These are phyloP conservation scores for Cosmopolites sordidus DNA, from an alignment of 2,888 invertebrate genomes.

Conservation along the genomic window DNA sequence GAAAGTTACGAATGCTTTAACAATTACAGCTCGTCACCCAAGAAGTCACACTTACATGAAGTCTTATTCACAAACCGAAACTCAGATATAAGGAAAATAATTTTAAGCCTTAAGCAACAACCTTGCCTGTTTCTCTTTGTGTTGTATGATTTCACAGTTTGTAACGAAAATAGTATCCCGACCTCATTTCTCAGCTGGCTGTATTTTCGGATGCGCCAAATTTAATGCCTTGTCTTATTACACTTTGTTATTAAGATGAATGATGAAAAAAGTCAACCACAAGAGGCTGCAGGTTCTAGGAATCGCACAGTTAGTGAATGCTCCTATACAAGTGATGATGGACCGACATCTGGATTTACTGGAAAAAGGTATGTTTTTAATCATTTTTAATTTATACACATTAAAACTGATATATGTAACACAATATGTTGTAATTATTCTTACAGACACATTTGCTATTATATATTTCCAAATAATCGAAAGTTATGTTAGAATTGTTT, in stretches of 20 bases:
- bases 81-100: neutral
- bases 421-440: too few relatives aligned
- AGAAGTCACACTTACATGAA: too few relatives aligned
- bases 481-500: neutral
- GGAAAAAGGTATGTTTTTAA: constrained; percentile 38
- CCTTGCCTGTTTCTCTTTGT: constrained; percentile 14
- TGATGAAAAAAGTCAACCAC: constrained; percentile 21
- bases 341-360: constrained; percentile 32
- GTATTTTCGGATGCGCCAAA: constrained; percentile 8
- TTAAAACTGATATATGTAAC: too few relatives aligned
- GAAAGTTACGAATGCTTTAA: neutral
- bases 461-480: too few relatives aligned
- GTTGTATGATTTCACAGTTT: constrained; percentile 14
- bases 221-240: neutral
- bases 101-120: constrained; percentile 4
- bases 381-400: neutral
- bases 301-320: constrained; percentile 45
- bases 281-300: constrained; percentile 32
- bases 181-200: constrained; percentile 11
- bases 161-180: constrained; percentile 18
- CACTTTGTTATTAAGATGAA: constrained; percentile 13
- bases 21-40: too few relatives aligned
- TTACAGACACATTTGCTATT: too few relatives aligned
- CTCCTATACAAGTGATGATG: constrained; percentile 45
- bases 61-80: too few relatives aligned